Conservation (phyloP, 2,113 vertebrate genomes). For the Fregetta grallaria region DNA sequence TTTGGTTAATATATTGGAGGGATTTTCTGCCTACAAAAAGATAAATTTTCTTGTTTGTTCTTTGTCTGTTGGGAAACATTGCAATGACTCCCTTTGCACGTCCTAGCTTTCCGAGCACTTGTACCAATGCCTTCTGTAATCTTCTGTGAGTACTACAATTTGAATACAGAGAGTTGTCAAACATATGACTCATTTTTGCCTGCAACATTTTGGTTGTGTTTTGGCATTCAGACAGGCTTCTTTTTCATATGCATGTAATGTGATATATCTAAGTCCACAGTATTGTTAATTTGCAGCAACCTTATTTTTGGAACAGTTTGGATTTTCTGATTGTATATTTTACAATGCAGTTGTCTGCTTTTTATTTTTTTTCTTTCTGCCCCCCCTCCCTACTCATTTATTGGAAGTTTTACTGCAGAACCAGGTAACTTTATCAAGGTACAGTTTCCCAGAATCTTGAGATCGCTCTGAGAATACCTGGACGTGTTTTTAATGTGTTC, state of each 20-base stretch:
- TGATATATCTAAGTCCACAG: neutral
- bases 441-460: neutral
- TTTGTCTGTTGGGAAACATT: neutral
- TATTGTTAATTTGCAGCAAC: neutral
- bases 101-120: neutral
- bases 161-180: constrained; percentile 31
- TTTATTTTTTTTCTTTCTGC: neutral
- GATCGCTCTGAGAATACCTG: neutral
- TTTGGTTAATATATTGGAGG: neutral
- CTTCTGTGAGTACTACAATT: constrained; percentile 9
- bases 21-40: neutral
- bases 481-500: neutral
- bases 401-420: neutral
- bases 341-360: neutral
- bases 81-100: neutral
- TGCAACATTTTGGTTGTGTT: constrained; percentile 42
- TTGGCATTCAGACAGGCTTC: constrained; percentile 25
- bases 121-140: neutral
- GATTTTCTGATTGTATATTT: neutral
- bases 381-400: neutral
- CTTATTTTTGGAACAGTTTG: neutral
- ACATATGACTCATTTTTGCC: constrained; percentile 24
- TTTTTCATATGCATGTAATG: neutral
- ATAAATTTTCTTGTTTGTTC: neutral
- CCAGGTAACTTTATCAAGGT: neutral